Percentiles rank a stretch among this genome's conserved stretches.
Evolutionary conservation across 2,797 vertebrate genomes (phyloP).

Genomic region (Clarias platycephalus): DNA sequence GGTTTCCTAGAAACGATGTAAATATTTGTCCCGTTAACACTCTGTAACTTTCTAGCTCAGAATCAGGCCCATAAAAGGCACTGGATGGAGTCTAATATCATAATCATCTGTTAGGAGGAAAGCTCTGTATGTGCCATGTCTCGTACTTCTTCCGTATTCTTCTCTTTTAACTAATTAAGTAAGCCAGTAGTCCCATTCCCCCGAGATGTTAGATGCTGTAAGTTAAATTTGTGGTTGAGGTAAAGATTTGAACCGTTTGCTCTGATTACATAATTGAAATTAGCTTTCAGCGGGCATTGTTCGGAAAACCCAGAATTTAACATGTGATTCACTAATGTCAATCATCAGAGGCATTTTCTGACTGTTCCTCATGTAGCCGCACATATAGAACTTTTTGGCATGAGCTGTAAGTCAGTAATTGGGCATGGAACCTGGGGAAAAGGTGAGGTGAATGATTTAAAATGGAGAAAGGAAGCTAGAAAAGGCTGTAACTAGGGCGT

Average conservation of each 20-base stretch:
- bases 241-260: neutral
- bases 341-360: conserved; percentile 3
- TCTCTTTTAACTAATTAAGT: neutral
- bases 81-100: conserved; percentile 32
- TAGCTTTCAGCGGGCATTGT: neutral
- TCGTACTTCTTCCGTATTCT: neutral
- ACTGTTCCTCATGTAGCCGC: neutral
- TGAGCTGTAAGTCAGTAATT: conserved; percentile 7
- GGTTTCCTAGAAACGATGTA: conserved; percentile 51
- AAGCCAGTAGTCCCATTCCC: neutral
- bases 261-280: neutral
- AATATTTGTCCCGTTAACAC: conserved; percentile 52
- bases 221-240: neutral
- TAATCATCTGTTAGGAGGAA: conserved; percentile 38
- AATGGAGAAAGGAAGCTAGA: neutral
- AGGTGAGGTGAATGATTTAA: neutral
- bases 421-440: neutral
- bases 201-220: neutral
- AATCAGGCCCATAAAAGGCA: conserved; percentile 36
- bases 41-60: conserved; percentile 13
- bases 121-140: neutral
- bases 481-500: neutral
- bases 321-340: conserved; percentile 5
- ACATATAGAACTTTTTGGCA: neutral
- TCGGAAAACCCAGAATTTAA: neutral